Base-by-base conservation (phyloP, 2,797 vertebrate species). In the Pipistrellus nathusii region DNA sequence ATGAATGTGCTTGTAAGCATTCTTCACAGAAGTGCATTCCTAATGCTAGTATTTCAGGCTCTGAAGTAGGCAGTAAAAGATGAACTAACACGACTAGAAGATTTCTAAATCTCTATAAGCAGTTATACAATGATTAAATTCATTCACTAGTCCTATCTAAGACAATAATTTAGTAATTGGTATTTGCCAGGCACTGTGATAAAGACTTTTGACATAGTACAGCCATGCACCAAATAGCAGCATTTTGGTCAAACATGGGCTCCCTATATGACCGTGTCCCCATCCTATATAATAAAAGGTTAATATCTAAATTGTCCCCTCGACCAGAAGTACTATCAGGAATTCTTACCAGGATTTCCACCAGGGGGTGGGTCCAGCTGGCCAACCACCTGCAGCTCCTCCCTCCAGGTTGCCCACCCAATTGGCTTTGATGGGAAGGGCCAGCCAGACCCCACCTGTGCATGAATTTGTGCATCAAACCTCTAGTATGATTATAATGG, bases 261-360 rank as follows among this genome's bases (percentile, higher is more conserved):
- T 62, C 25, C 38, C 25, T 44, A n/a, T 81, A 20, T 59, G 77
- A 59, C 11, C 4, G 53, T 80, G 14, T 5, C 7, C 14, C 23
- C 35, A 41, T 59, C 25, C 57, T 59, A 59, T 27, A 59, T 27
- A 59, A 59, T 59, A 27, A 59, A 59, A 59, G 5, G 12, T 25
- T 59, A 59, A 12, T 27, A 59, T 59, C 25, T 25, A 59, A 59
- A 59, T 27, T 59, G 25, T 59, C 25, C 25, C 5, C 25, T 59
- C 2, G 5, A 59, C 25, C 0, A 1, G 57, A 4, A 59, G 23
- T 30, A 59, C 0, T 0, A 30, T 12, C 0, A 6, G 5, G 25
- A 62, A 5, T 27, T 62, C 2, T 1, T 1, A 30, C 25, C 0
- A 0, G 25, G 57, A 59, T 5, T 59, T 59, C 0, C 4, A 62